Evolutionary conservation across 2,888 invertebrate genomes (phyloP), one percentile per base, ranked within the genome.

Genomic region (Orthosia incerta): DNA sequence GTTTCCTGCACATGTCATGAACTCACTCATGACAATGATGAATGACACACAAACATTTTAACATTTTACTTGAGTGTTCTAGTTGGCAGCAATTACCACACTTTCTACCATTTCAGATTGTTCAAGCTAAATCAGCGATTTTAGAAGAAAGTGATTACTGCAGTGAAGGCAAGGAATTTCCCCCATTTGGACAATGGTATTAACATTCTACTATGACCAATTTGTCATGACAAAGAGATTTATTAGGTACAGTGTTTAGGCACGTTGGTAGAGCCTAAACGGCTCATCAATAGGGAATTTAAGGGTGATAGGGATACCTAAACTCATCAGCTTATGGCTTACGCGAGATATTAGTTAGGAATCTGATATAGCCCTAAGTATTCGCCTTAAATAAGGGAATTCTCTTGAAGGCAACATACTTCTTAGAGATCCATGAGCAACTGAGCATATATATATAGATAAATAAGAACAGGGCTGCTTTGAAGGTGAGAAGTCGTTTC

Each of bases 81-180:
- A 66, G 75, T 71, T 70, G 45, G 0, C 48, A 46, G 55, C 67
- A 70, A 74, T 83, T 82, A 77, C 64, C 67, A 77, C 74, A 83
- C 81, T 81, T 83, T 83, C 83, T 64, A 79, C 18, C 23, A 74
- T 83, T 79, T 66, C 18, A 53, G 51, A 82, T 77, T 82, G 53
- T 75, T 79, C 80, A 81, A 81, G 81, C 68, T 69, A 39, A 74
- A 74, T 81, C 45, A 70, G 59, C 62, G 46, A 39, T 56, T 82
- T 66, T 18, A 26, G 48, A 71, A 53, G 78, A 80, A 77, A 82
- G 79, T 82, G 23, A 5, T 31, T 2, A 46, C 20, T 51, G 15
- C 46, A 39, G 39, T 56, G 61, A 20, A n/a, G 4, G 31, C n/a
- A 20, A n/a, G 5, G 7, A 59, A 26, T 61, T 66, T 62, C 5